A percentile compares a stretch with the other conserved stretches of the same genome.
These are phyloP conservation scores for Acrocephalus kingi DNA, from an alignment of 2,113 vertebrate genomes.

Conservation along the genomic window DNA sequence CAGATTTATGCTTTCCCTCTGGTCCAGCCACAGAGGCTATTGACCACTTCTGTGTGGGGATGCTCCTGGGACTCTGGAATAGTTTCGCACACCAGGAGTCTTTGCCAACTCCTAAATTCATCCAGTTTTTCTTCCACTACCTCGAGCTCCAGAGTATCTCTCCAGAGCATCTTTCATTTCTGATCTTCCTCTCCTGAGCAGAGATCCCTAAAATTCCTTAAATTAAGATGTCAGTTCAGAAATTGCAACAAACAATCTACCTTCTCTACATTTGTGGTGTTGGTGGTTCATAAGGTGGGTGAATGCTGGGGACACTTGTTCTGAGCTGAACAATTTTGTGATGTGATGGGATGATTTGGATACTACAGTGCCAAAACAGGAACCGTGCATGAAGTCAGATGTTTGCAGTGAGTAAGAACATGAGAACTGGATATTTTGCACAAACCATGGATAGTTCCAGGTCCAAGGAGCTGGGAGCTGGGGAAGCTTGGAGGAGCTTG, in stretches of 20 bases:
- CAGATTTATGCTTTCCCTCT: neutral
- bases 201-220: neutral
- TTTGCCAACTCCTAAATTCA: neutral
- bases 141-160: neutral
- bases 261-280: neutral
- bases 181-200: neutral
- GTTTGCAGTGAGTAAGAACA: neutral
- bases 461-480: neutral
- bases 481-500: neutral
- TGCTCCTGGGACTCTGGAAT: neutral
- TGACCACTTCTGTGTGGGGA: neutral
- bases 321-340: neutral
- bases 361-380: neutral
- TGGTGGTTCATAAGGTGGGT: neutral
- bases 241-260: neutral
- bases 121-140: neutral
- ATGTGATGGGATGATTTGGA: neutral
- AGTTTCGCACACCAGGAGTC: neutral
- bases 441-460: slow-evolving; percentile 33
- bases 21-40: neutral
- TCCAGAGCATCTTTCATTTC: neutral
- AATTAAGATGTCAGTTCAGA: neutral
- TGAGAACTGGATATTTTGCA: neutral
- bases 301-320: neutral
- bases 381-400: neutral